These are phyloP conservation scores for Dasyornis broadbenti DNA, from an alignment of 2,113 vertebrate genomes.

Conservation along the genomic window DNA sequence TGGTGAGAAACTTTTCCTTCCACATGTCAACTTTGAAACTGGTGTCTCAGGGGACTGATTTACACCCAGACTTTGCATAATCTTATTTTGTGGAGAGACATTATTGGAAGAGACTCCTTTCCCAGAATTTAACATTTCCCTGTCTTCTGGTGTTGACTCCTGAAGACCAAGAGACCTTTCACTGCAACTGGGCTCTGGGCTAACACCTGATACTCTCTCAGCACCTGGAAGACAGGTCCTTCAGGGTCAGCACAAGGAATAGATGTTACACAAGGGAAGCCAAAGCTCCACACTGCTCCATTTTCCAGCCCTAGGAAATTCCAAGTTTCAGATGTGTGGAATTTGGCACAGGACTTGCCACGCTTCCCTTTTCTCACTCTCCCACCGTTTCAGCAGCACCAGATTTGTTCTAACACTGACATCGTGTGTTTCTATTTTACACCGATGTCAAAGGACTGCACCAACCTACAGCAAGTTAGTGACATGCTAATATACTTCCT, in stretches of 20 bases:
- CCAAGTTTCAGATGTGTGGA: not conserved
- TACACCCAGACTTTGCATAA: not conserved
- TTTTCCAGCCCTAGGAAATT: not conserved
- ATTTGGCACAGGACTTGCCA: not conserved
- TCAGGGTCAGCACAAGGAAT: not conserved
- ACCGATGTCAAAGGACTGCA: not conserved
- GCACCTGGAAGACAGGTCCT: constrained; percentile 49
- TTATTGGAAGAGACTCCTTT: not conserved
- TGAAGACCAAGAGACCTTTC: constrained; percentile 31
- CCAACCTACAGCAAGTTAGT: not conserved
- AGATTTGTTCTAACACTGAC: not conserved
- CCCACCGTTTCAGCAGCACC: not conserved
- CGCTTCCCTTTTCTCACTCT: not conserved
- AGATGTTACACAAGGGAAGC: not conserved
- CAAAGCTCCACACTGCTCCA: not conserved
- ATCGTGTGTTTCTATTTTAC: not conserved
- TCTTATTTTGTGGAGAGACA: not conserved
- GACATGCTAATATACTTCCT: not conserved
- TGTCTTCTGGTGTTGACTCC: constrained; percentile 16
- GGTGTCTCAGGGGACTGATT: not conserved
- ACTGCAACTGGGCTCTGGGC: not conserved
- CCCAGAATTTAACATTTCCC: not conserved
- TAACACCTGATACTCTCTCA: constrained; percentile 37
- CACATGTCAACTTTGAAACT: not conserved
- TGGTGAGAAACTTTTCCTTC: constrained; percentile 50